Evolutionary conservation across 2,888 invertebrate genomes (phyloP), one percentile per base, ranked within the genome.

Genomic region (Octonoba sinensis): DNA sequence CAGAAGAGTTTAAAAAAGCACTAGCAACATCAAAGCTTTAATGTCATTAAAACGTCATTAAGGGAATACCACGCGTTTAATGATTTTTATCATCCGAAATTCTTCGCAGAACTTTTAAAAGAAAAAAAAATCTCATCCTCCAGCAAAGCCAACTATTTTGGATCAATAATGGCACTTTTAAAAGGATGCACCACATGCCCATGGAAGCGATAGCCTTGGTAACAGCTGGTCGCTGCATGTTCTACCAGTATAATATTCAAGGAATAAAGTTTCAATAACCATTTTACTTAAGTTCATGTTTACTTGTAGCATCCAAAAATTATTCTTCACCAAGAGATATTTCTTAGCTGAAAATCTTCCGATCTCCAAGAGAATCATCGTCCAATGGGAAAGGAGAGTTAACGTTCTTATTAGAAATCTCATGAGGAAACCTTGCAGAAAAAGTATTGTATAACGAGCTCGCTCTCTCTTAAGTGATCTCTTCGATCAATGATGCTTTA

Each of bases 131-230:
- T 70, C 70, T 64, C 72, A 71, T 65, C 67, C 72, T 62, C 51
- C 67, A 60, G 67, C 59, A 51, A 79, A 71, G 67, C 44, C 66
- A 44, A 12, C 69, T 65, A 72, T 18, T 67, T 59, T 51, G 73
- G 73, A 79, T 79, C 73, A 73, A 79, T 79, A 69, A 36, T 46
- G 27, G 79, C 66, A 69, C 62, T 79, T 79, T 73, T 73, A 79
- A 73, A 47, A 66, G 47, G 20, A 27, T 62, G 24, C 67, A 66
- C 11, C 69, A 62, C 62, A 72, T 44, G 64, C 59, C 66, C 59
- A 67, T 73, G 73, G 56, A 79, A 66, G 73, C 69, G 73, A 79
- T 79, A 73, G 56, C 67, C 46, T 8, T 67, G 72, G 79, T 79
- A 73, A 79, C 79, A 79, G 79, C 79, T 79, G 79, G 13, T 54